Evolutionary conservation across 2,797 vertebrate species (phyloP).

Genomic region (Typhlichthys subterraneus): DNA sequence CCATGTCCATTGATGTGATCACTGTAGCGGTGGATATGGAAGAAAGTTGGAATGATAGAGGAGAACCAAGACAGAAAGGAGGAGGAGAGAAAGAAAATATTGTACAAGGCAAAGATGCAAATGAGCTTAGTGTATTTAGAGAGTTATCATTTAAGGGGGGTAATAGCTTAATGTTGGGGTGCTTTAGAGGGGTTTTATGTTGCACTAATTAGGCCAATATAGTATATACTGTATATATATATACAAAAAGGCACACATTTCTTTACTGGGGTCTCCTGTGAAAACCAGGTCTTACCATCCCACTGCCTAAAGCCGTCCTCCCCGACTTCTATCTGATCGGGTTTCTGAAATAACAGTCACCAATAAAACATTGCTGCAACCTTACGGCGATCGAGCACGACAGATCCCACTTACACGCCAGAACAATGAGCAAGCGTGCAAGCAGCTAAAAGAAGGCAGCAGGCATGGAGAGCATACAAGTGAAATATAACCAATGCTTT

Average conservation of each 20-base stretch:
- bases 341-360: slow-evolving; percentile 89
- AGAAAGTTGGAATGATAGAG: slow-evolving; percentile 3
- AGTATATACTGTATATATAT: slow-evolving; percentile 4
- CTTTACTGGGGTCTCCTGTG: slow-evolving; percentile 72
- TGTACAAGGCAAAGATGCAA: slow-evolving; percentile 18
- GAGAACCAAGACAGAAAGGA: slow-evolving; percentile 13
- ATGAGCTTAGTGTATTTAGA: no score
- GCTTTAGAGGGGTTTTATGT: background rate
- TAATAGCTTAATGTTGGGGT: background rate
- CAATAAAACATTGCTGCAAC: slow-evolving; percentile 83
- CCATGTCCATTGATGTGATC: slow-evolving; percentile 92
- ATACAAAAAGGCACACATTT: slow-evolving; percentile 25
- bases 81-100: background rate
- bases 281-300: slow-evolving; percentile 86
- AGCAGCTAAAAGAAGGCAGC: background rate
- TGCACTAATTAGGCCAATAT: slow-evolving; percentile 1
- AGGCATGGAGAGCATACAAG: slow-evolving; percentile 16
- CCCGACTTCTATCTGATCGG: slow-evolving; percentile 89
- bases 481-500: background rate
- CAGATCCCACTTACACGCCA: slow-evolving; percentile 65
- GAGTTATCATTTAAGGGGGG: background rate
- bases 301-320: slow-evolving; percentile 91
- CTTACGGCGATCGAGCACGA: slow-evolving; percentile 52
- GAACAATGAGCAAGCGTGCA: slow-evolving; percentile 7
- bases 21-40: slow-evolving; percentile 65